phyloP scores from a whole-genome alignment of 2,113 vertebrate genomes.

The Pelobates fuscus region DNA sequence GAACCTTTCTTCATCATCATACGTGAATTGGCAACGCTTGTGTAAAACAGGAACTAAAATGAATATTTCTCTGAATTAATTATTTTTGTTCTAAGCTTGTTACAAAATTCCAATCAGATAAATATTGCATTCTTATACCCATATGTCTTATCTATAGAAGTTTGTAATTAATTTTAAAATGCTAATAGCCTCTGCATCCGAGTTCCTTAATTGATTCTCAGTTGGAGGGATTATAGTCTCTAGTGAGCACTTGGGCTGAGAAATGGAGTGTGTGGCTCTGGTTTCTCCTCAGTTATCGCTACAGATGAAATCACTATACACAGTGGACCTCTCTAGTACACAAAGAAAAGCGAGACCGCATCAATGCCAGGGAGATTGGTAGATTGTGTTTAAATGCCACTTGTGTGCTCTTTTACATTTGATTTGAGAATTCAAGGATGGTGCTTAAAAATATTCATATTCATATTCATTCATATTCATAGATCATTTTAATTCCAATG shows the following conservation, averaged over 20 bases:
- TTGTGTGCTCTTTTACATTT: not conserved
- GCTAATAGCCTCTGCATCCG: slow-evolving; percentile 3
- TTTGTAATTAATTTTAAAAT: slow-evolving; percentile 23
- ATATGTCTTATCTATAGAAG: slow-evolving; percentile 18
- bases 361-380: not conserved
- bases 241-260: not conserved
- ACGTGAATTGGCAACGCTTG: not conserved
- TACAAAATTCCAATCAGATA: slow-evolving; percentile 27
- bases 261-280: not conserved
- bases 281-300: not conserved
- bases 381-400: not conserved
- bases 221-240: not conserved
- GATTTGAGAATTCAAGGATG: no score
- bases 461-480: not conserved
- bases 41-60: slow-evolving; percentile 11
- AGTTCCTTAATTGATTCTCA: slow-evolving; percentile 18
- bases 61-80: slow-evolving; percentile 12
- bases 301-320: not conserved
- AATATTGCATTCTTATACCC: slow-evolving; percentile 11
- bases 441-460: not conserved
- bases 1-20: slow-evolving; percentile 8
- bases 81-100: not conserved
- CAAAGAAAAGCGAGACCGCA: not conserved
- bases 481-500: not conserved
- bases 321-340: not conserved